Base-by-base conservation (phyloP, 2,113 vertebrate genomes). In the Anarrhichthys ocellatus region DNA sequence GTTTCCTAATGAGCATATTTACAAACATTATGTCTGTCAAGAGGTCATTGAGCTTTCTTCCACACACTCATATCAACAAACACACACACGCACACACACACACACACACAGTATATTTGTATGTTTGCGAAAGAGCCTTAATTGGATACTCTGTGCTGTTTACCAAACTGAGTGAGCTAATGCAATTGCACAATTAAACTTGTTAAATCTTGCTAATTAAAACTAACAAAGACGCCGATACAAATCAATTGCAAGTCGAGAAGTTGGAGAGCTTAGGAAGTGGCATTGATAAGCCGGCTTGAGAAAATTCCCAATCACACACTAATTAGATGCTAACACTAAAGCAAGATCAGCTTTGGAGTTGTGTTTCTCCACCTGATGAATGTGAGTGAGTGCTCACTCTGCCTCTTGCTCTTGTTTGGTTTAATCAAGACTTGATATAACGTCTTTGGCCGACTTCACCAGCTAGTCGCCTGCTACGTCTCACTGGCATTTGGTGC, bases 151-250 rank as follows among this genome's bases (percentile, higher is more conserved):
- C 65, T 27, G 8, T 36, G 78, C 78, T 69, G 86, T 89, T 88
- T 90, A 88, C 85, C 68, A 80, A 74, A 73, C 81, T 32, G 20
- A 84, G 72, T 38, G 15, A 76, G 75, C 75, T 85, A 84, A 89
- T 71, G 73, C 85, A 83, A 91, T 87, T 80, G 36, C 79, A 79
- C 87, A 87, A 88, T 87, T 93, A 75, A 91, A 91, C 73, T 87
- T 80, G 83, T 81, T 91, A 80, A 93, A 90, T 91, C 82, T 87
- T 44, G 82, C 81, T 90, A 89, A 93, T 93, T 91, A 83, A 89
- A 91, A 91, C 84, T 34, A 89, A 83, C 79, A 92, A 82, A 88
- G 71, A 29, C 52, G 77, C 90, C 91, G 81, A 88, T 82, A 81
- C 72, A 52, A 78, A 89, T 94, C 84, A 76, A 86, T 83, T 62